Base-by-base conservation (phyloP, 2,113 vertebrate genomes). In the Amphilophus citrinellus region DNA sequence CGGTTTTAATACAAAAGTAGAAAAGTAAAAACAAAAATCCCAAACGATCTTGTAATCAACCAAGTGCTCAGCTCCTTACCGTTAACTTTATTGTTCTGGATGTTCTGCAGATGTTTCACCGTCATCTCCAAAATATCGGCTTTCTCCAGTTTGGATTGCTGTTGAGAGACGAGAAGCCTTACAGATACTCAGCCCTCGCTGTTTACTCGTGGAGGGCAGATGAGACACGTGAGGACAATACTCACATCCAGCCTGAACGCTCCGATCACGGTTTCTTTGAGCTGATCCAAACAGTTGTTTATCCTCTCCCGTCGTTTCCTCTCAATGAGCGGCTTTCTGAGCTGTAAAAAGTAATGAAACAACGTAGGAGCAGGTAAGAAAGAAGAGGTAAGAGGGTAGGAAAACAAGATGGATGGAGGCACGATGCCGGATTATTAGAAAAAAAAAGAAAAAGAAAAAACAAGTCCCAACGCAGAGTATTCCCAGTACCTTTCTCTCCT, bases 51-150 rank as follows among this genome's bases (percentile, higher is more conserved):
- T 2, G 1, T 14, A 56, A 32, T 56, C 27, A 56, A 35, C 53
- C 27, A 35, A 35, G 20, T 18, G 18, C 5, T 24, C 17, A 11
- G 56, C 2, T 61, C 84, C 96, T 97, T 89, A 98, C 97, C 97
- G 79, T 94, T 92, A 59, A 94, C 77, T 91, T 94, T 97, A 79
- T 77, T 96, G 85, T 86, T 96, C 91, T 98, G 97, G 89, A 98
- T 97, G 88, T 97, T 97, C 90, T 97, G 97, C 61, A 98, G 96
- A 85, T 98, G 97, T 88, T 97, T 97, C 79, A 98, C 97, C 0
- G 97, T 98, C 97, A 98, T 98, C 89, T 98, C 97, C 1, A 98
- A 96, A 79, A 98, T 98, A 80, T 98, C 97, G 2, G 97, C 97
- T 75, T 98, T 98, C 82, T 98, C 97, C 50, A 98, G 92, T 76